Base-by-base conservation (phyloP, 2,888 invertebrate species). In the Norana najaformis region DNA sequence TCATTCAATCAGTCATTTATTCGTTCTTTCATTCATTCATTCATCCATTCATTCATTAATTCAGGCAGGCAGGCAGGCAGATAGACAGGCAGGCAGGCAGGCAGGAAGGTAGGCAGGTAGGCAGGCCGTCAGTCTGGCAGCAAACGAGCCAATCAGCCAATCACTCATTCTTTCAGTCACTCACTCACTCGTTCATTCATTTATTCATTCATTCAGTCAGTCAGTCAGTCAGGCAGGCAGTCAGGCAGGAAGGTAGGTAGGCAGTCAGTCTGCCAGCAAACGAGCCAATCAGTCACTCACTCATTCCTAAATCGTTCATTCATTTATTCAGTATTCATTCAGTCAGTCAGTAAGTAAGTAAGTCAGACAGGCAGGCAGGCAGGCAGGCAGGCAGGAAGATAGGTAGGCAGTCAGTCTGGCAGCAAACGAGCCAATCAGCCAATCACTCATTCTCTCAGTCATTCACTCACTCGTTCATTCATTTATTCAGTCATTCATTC, bases 11-110 rank as follows among this genome's bases (percentile, higher is more conserved):
- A 89, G 85, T 85, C 37, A 85, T 23, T 88, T 88, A 88, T 88
- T 90, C 90, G 88, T 88, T 90, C 90, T 41, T 88, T 88, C 88
- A 90, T 88, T 88, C 90, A 90, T n/a, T 85, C 83, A 89, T 37
- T 85, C 37, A 85, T 23, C 47, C 90, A 88, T 88, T 90, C 90
- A 90, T 88, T 90, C 90, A 88, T 88, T 88, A 41, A 90, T 88
- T 88, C 90, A 90, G 47, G 88, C 88, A 90, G 47, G 88, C 88
- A 88, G 14, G 88, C 90, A 88, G 88, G 47, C 90, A 90, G 88
- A 53, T 35, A 53, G 20, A 4, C 5, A 47, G 2, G 2, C 47
- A 47, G 20, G 20, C 47, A 23, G 20, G 1, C 47, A 47, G 20
- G 20, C 20, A 47, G 2, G 1, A 20, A 47, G 2, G 2, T 23